Evolutionary conservation across 2,888 invertebrate genomes (phyloP).

Genomic region (Esperia sulphurella): DNA sequence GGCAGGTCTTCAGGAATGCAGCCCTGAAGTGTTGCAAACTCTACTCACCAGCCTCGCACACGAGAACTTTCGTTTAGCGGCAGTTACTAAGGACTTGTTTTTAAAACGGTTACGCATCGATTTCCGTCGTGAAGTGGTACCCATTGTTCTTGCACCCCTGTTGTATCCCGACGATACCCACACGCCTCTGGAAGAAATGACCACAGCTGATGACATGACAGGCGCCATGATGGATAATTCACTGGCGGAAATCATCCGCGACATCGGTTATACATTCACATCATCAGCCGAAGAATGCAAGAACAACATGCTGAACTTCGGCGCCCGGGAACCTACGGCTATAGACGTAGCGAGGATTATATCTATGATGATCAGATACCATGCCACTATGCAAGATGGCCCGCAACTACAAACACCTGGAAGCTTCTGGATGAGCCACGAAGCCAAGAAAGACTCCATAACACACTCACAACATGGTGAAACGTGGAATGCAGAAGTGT

Average conservation of each 20-base stretch:
- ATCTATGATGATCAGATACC: conserved; percentile 92
- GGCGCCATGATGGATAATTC: conserved; percentile 85
- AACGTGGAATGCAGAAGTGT: conserved; percentile 96
- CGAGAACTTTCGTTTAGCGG: conserved; percentile 82
- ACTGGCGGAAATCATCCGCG: conserved; percentile 92
- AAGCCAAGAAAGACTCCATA: conserved; percentile 74
- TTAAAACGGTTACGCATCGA: conserved; percentile 89
- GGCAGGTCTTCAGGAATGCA: conserved; percentile 93
- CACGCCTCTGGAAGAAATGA: conserved; percentile 81
- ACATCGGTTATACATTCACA: conserved; percentile 95
- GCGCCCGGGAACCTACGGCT: conserved; percentile 89
- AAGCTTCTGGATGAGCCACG: conserved; percentile 81
- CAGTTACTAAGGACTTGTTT: conserved; percentile 89
- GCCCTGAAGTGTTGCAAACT: conserved; percentile 92
- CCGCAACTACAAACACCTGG: conserved; percentile 85
- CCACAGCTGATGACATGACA: conserved; percentile 81
- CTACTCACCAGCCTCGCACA: conserved; percentile 83
- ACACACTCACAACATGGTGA: conserved; percentile 60
- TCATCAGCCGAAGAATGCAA: conserved; percentile 92
- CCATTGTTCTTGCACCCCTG: conserved; percentile 92
- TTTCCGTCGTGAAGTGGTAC: conserved; percentile 92
- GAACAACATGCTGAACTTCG: conserved; percentile 89
- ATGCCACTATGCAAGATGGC: conserved; percentile 81
- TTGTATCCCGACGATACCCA: conserved; percentile 89
- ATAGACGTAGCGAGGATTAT: conserved; percentile 91